Base-by-base conservation (phyloP, 2,888 invertebrate genomes). In the Dasypolia templi region DNA sequence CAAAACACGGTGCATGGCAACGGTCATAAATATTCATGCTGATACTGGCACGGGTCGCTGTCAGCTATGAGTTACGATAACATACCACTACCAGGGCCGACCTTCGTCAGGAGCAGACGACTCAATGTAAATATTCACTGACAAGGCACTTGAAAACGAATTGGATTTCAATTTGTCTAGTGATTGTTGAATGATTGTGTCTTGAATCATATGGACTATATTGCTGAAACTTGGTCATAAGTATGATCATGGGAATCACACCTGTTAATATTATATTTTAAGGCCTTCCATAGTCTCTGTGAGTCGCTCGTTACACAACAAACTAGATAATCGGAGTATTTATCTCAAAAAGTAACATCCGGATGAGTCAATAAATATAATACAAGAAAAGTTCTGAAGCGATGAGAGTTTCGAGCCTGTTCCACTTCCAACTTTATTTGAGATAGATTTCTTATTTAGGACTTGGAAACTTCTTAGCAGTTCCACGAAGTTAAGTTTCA, bases 61-160 rank as follows among this genome's bases (percentile, higher is more conserved):
- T 63, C 77, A 71, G 81, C 77, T 73, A 83, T 80, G 82, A 84
- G 78, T 75, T 65, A 83, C 79, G 90, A 88, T 88, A 87, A 84
- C 86, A 88, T 91, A 90, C 89, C 90, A 91, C 88, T 91, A 90
- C 89, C 90, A 91, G 90, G 79, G 77, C 82, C 85, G 88, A 89
- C 90, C 90, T 90, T 89, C 85, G 78, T 75, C 69, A 79, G 80
- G 72, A 72, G 32, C 71, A 69, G 83, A 79, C 66, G 49, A 58
- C 53, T 62, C 56, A 44, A 76, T 72, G 83, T 72, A 82, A 82
- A 81, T 81, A 75, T 72, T 19, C 51, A 62, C 74, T 76, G 75
- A 77, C 72, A 71, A 77, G 64, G 35, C 66, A 67, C 66, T 74
- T 59, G 58, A 29, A 55, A 71, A 68, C 59, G 63, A 70, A 78